A percentile compares a stretch with the other conserved stretches of the same genome.
phyloP scores from a whole-genome alignment of 2,113 vertebrate genomes.

The Takifugu flavidus region DNA sequence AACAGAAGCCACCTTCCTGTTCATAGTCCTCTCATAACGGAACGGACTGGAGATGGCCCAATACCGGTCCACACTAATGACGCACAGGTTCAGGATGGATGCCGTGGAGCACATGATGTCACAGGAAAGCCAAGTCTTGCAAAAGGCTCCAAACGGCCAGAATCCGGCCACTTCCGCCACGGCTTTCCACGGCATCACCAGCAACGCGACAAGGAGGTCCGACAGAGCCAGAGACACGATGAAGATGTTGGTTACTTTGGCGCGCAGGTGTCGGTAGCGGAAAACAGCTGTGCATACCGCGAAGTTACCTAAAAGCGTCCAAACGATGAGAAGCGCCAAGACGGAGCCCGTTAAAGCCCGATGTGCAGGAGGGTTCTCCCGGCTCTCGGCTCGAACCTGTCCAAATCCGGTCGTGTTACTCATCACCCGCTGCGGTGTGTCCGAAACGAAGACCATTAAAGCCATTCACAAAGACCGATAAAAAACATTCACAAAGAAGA shows the following conservation, averaged over 20 bases:
- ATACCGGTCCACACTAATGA: constrained; percentile 64
- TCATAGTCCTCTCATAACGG: constrained; percentile 59
- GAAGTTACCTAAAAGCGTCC: constrained; percentile 69
- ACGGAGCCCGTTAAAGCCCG: constrained; percentile 52
- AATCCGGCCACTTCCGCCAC: constrained; percentile 60
- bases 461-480: background rate
- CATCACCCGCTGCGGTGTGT: constrained; percentile 37
- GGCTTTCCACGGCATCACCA: constrained; percentile 73
- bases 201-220: constrained; percentile 67
- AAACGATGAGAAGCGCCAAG: constrained; percentile 64
- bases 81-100: constrained; percentile 65
- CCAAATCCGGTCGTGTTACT: constrained; percentile 35
- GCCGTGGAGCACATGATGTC: constrained; percentile 70
- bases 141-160: constrained; percentile 62
- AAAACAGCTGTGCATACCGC: constrained; percentile 65
- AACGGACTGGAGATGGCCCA: constrained; percentile 68
- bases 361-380: constrained; percentile 24
- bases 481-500: background rate
- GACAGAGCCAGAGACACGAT: constrained; percentile 69
- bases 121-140: constrained; percentile 64
- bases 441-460: background rate
- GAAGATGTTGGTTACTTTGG: constrained; percentile 69
- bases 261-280: constrained; percentile 63
- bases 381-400: constrained; percentile 4
- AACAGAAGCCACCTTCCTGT: constrained; percentile 52